Evolutionary conservation across 2,888 invertebrate genomes (phyloP).

Genomic region (Polyploca ridens): DNA sequence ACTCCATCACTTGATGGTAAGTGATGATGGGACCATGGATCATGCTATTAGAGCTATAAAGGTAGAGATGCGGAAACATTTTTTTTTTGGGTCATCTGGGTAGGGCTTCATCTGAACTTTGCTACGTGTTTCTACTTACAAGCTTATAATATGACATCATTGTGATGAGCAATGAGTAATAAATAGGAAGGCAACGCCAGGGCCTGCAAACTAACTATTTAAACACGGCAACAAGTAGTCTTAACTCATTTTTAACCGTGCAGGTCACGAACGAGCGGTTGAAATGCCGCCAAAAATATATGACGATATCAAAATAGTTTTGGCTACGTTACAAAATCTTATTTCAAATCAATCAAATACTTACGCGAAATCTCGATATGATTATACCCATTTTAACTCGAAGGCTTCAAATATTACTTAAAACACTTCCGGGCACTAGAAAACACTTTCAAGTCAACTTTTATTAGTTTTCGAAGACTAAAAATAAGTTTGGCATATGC

Average conservation of each 20-base stretch:
- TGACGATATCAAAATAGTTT: conserved; percentile 70
- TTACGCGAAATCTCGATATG: conserved; percentile 88
- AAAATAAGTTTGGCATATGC: conserved; percentile 74
- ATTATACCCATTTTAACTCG: conserved; percentile 85
- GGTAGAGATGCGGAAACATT: neutral
- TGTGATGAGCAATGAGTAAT: neutral
- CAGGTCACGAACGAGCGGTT: conserved; percentile 68
- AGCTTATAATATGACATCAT: conserved; percentile 8
- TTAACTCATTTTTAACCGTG: neutral
- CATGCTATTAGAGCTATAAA: neutral
- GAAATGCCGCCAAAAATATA: conserved; percentile 74
- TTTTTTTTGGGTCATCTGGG: neutral
- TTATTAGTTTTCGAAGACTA: conserved; percentile 56
- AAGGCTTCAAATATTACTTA: conserved; percentile 37
- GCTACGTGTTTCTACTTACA: neutral
- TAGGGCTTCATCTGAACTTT: neutral
- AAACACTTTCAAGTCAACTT: conserved; percentile 43
- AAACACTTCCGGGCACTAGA: conserved; percentile 31
- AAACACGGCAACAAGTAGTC: neutral
- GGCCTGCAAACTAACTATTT: neutral
- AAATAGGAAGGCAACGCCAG: neutral
- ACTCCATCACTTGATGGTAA: neutral
- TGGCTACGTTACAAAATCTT: conserved; percentile 67
- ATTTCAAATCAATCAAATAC: conserved; percentile 52
- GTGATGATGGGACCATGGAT: neutral